Conservation (phyloP, 1,140 invertebrate species). For the Sarcophaga bullata region DNA sequence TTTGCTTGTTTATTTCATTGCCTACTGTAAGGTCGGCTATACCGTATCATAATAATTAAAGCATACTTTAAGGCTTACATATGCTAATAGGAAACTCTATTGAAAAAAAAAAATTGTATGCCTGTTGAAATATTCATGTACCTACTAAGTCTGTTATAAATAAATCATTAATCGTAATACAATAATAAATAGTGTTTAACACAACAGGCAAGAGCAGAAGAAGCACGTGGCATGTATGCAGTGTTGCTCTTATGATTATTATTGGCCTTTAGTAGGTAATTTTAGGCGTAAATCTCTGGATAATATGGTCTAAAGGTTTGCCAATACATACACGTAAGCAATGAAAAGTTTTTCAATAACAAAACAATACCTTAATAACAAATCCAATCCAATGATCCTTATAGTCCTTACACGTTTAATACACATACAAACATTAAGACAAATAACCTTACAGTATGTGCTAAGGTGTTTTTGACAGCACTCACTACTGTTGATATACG, state of each 20-base stretch:
- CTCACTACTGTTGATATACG: no score
- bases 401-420: no score
- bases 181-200: background rate
- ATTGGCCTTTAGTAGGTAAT: background rate
- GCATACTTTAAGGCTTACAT: background rate
- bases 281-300: background rate
- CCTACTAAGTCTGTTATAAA: background rate
- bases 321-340: background rate
- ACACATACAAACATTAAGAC: no score
- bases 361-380: constrained; percentile 15
- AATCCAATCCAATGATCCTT: background rate
- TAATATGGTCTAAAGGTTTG: background rate
- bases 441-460: no score
- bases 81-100: background rate
- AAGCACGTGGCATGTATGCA: no score
- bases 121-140: background rate
- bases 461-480: no score
- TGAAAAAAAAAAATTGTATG: background rate
- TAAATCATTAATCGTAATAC: background rate
- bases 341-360: constrained; percentile 3
- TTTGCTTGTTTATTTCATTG: background rate
- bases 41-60: background rate
- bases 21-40: no score
- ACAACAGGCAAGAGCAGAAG: no score
- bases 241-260: background rate